Base-by-base conservation (phyloP, 1,140 invertebrate species). In the Drosophila lacteicornis region DNA sequence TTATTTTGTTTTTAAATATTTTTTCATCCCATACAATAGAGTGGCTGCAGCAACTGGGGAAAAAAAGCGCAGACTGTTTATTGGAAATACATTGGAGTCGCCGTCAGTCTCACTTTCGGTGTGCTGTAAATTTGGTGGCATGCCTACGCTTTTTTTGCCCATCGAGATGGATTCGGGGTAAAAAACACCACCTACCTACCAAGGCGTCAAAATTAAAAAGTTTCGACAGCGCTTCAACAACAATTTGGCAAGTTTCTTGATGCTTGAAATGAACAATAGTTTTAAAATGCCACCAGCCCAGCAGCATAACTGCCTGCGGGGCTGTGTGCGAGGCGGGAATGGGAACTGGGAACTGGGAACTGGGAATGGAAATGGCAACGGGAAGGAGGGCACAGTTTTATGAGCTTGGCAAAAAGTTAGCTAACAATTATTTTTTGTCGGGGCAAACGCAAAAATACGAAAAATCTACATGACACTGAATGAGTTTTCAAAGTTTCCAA, bases 181-280 rank as follows among this genome's bases (percentile, higher is more conserved):
- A 42, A 17, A 49, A 38, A 36, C 63, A 42, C 36, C 76, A 78
- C 59, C 76, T 79, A 76, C 66, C 76, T 79, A 76, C 66, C 76
- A 79, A 70, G 75, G 76, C 75, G 75, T 79, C 66, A 79, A 79
- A 79, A 79, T 79, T 71, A 79, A 79, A 79, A 79, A 79, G 76
- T 79, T 79, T 78, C 63, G 63, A 78, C 57, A 70, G 75, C 51
- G 56, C 65, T 69, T 79, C 75, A 79, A 78, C 75, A 79, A 79
- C 77, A 79, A 79, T 79, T 79, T 79, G 59, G 56, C 59, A 79
- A 79, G 75, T 79, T 79, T 73, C 75, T 79, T 79, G 77, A 79
- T 79, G 77, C 77, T 79, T 79, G 77, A 79, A 79, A 79, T 79
- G 77, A 79, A 79, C 77, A 79, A 79, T 79, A 79, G 76, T 79